Percentiles rank a stretch among this genome's conserved stretches.
These are phyloP conservation scores for Ostrea edulis DNA, from an alignment of 1,140 invertebrate species.

Conservation along the genomic window DNA sequence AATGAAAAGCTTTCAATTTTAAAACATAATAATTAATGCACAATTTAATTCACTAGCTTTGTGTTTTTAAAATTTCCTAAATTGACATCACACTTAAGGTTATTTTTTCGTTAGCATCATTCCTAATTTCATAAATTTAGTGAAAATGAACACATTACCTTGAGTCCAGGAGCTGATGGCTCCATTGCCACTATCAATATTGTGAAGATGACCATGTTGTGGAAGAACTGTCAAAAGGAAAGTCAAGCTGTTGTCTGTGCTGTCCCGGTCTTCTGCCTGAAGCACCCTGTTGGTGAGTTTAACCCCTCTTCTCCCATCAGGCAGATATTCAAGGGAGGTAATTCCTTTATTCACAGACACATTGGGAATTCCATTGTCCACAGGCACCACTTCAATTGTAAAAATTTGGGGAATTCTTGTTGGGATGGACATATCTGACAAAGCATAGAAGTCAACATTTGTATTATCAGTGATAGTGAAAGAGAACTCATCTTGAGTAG, in stretches of 20 bases:
- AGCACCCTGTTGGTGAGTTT: constrained; percentile 70
- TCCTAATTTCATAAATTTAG: not conserved
- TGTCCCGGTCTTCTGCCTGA: constrained; percentile 77
- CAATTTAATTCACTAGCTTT: too few relatives aligned
- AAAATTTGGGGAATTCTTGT: constrained; percentile 74
- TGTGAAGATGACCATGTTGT: constrained; percentile 75
- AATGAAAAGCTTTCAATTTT: too few relatives aligned
- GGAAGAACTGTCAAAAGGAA: constrained; percentile 74
- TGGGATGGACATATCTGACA: constrained; percentile 70
- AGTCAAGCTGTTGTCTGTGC: constrained; percentile 65
- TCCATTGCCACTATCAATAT: constrained; percentile 64
- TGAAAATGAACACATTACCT: constrained; percentile 70
- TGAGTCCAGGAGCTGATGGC: constrained; percentile 77
- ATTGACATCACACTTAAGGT: not conserved
- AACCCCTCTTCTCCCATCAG: constrained; percentile 69
- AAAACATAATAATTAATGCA: too few relatives aligned
- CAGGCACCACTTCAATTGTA: constrained; percentile 76
- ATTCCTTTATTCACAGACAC: constrained; percentile 74
- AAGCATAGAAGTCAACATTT: constrained; percentile 78
- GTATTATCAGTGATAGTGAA: constrained; percentile 78
- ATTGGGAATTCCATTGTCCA: constrained; percentile 77
- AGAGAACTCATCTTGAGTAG: constrained; percentile 77
- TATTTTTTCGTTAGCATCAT: not conserved
- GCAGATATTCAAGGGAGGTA: constrained; percentile 66
- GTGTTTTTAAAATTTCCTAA: too few relatives aligned